Conservation (phyloP, 2,888 invertebrate species). For the Conus canariensis region DNA sequence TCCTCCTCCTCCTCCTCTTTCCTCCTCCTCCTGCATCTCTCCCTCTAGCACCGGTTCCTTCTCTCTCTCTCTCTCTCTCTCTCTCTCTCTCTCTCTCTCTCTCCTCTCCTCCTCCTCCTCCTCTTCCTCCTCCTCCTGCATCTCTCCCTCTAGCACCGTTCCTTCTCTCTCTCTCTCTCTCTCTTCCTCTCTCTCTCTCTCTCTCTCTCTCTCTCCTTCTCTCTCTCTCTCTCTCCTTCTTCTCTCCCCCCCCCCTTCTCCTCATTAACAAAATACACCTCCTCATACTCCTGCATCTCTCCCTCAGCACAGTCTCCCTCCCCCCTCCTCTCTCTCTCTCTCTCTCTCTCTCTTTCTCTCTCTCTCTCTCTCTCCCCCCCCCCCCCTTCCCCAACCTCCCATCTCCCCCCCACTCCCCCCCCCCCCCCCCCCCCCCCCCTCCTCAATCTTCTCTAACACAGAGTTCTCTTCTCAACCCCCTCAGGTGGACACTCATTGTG, state of each 20-base stretch:
- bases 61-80: background rate
- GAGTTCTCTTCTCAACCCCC: too few species aligned
- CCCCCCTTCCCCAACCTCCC: too few species aligned
- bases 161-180: background rate
- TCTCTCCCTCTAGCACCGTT: constrained; percentile 23
- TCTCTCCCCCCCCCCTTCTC: constrained; percentile 11
- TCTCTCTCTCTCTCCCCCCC: constrained; percentile 4
- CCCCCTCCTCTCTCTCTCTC: too few species aligned
- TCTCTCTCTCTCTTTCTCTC: background rate
- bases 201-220: background rate
- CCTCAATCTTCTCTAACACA: too few species aligned
- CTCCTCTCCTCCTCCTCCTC: background rate
- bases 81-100: background rate
- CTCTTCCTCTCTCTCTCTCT: too few species aligned
- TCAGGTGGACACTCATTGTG: too few species aligned
- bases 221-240: background rate
- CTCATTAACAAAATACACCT: too few species aligned
- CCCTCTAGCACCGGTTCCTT: background rate
- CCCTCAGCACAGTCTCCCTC: too few species aligned
- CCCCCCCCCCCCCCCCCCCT: too few species aligned
- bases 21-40: background rate
- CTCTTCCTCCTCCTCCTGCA: too few species aligned
- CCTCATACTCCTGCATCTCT: too few species aligned
- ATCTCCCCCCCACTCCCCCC: background rate
- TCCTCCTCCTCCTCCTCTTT: background rate